A percentile compares a stretch with the other conserved stretches of the same genome.
Evolutionary conservation across 2,113 vertebrate genomes (phyloP).

Genomic region (Ifrita kowaldi): DNA sequence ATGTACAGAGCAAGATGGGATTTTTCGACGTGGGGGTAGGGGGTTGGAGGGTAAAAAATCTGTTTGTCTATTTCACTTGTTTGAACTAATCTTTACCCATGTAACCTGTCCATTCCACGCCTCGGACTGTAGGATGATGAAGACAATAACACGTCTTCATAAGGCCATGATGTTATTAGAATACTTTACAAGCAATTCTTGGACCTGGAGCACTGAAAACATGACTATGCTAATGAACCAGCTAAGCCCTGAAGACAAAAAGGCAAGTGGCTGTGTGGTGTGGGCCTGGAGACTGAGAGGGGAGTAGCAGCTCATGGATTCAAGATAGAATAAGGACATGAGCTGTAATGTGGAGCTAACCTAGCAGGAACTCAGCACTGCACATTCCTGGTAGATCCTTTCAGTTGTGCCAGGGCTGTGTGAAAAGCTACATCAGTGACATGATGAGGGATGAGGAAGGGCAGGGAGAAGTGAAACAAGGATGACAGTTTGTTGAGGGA

Average conservation of each 20-base stretch:
- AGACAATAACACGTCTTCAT: conserved; percentile 94
- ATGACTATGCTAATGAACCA: conserved; percentile 89
- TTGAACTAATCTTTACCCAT: background rate
- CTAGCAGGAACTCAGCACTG: background rate
- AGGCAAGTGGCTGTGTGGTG: conserved; percentile 72
- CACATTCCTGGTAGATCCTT: background rate
- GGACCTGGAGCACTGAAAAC: conserved; percentile 97
- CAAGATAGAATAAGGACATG: background rate
- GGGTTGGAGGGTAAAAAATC: background rate
- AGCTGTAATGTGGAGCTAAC: background rate
- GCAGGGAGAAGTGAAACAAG: background rate
- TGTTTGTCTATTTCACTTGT: background rate
- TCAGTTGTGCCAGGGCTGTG: background rate
- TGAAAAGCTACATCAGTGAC: background rate
- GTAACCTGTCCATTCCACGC: conserved; percentile 31
- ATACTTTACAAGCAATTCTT: conserved; percentile 97
- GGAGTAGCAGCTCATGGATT: background rate
- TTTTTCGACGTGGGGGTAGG: background rate
- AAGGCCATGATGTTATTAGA: conserved; percentile 94
- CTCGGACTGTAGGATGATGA: conserved; percentile 90
- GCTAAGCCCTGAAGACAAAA: conserved; percentile 88
- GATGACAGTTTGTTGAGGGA: background rate
- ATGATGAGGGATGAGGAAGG: background rate
- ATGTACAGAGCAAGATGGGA: background rate
- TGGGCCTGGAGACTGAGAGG: background rate